Base-by-base conservation (phyloP, 2,888 invertebrate species). In the Plusia festucae region DNA sequence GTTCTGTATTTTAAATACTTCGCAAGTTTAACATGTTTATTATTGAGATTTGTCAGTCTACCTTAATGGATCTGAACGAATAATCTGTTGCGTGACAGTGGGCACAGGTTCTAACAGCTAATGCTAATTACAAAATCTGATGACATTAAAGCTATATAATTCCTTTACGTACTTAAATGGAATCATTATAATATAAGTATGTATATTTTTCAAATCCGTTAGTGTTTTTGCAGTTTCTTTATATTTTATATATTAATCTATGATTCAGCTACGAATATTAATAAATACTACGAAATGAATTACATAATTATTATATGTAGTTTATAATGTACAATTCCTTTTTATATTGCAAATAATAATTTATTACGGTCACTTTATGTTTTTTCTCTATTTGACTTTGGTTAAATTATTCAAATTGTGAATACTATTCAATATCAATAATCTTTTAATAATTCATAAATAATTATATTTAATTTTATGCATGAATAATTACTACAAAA, bases 201-300 rank as follows among this genome's bases (percentile, higher is more conserved):
- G 82, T 82, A 85, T 86, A 85, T 78, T 85, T 79, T 89, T 94
- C 94, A 94, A 94, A 94, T 94, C 94, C 94, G 71, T 94, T 90
- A 93, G 94, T 94, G 94, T 87, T 81, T 87, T 91, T 94, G 93
- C 93, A 94, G 93, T 92, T 88, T 82, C 85, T 86, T 74, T 80
- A 81, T 85, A 82, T 82, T 79, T 87, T 82, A 84, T 78, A 82
- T 83, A 78, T 76, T 76, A 81, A 82, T 79, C 86, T 90, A 90
- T 88, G 78, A 78, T 74, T 81, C 82, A 64, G 83, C 90, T 90
- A 91, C 85, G 62, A 82, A 85, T 83, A 83, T 84, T 82, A 71
- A 82, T 88, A 82, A 82, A 73, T 46, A 76, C 87, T 89, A 90
- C 83, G 68, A 84, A 86, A 85, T 79, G 73, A 85, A 77, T 68